Evolutionary conservation across 2,113 vertebrate species (phyloP), one percentile per base, ranked within the genome.

Genomic region (Haemorhous mexicanus): DNA sequence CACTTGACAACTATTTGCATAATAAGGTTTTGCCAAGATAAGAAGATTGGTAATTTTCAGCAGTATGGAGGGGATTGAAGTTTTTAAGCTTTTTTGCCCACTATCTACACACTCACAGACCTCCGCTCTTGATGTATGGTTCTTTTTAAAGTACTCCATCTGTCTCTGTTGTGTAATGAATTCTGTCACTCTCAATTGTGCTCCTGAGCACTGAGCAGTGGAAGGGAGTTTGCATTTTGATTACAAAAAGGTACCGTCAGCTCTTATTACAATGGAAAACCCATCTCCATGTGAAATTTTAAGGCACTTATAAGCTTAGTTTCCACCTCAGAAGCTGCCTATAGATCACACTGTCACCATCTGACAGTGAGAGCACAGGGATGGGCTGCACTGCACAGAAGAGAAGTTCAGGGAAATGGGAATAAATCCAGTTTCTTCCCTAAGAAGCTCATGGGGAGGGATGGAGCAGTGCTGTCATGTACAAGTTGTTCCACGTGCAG

Each of bases 101-200:
- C 95, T 97, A 94, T 96, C 97, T 97, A 52, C 92, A 75, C 74
- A 91, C 87, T 83, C 74, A 6, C 97, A 95, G 96, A 85, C 93
- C 95, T 95, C 87, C 28, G 24, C 74, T 95, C 88, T 94, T 95
- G 94, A 94, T 90, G 91, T 94, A 95, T 69, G 76, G 74, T 84
- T 96, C 94, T 95, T 96, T 96, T 96, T 94, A 88, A 95, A 96
- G 95, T 89, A 87, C 82, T 95, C 85, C 82, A 94, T 96, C 94
- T 91, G 92, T 92, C 93, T 95, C 81, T 2, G 18, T 96, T 89
- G 94, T 91, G 93, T 97, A 97, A 97, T 96, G 96, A 97, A 97
- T 97, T 97, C 97, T 97, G 97, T 97, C 97, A 97, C 95, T 97
- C 97, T 96, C 96, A 93, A 94, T 96, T 96, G 87, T 93, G 93